Base-by-base conservation (phyloP, 2,113 vertebrate genomes). In the Boulengeromyrus knoepffleri region DNA sequence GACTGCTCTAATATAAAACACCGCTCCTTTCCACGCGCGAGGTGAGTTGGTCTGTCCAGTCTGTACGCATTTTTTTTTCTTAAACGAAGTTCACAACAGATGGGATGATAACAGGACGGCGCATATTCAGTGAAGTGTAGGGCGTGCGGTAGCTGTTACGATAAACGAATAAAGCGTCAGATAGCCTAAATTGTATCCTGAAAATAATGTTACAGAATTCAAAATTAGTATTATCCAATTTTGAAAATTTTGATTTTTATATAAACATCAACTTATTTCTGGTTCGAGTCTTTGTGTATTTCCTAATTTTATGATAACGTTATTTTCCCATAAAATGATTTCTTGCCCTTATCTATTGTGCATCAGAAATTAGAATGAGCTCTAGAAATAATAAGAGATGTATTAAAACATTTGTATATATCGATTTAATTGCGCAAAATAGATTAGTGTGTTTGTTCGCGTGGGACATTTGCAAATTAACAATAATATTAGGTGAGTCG, bases 1-100 rank as follows among this genome's bases (percentile, higher is more conserved):
- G 62, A 27, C 70, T 83, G 45, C 4, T 49, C 31, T 39, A 21
- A 42, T 56, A 45, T 21, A 31, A 47, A 36, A 91, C 89, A 77
- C 85, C 86, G 90, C 91, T 94, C 93, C 91, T 90, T 90, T 89
- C 90, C 91, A 90, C 66, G 93, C 95, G 95, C 95, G 93, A 95
- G 96, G 96, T 96, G 94, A 96, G 95, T 94, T 87, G 27, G 77
- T 66, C 36, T 80, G 36, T 17, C 17, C 7, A 47, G 24, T 45
- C 36, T 21, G 6, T n/a, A 45, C 24, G 19, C 45, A 85, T 85
- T 21, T 56, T 0, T 87, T 88, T 91, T 93, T 80, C 93, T 92
- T 94, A 85, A 27, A 70, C 45, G 47, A 83, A 83, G 89, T 89
- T 89, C 5, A 31, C 21, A 15, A 8, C 70, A 77, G 46, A 53